Base-by-base conservation (phyloP, 2,888 invertebrate genomes). In the Eupithecia insigniata region DNA sequence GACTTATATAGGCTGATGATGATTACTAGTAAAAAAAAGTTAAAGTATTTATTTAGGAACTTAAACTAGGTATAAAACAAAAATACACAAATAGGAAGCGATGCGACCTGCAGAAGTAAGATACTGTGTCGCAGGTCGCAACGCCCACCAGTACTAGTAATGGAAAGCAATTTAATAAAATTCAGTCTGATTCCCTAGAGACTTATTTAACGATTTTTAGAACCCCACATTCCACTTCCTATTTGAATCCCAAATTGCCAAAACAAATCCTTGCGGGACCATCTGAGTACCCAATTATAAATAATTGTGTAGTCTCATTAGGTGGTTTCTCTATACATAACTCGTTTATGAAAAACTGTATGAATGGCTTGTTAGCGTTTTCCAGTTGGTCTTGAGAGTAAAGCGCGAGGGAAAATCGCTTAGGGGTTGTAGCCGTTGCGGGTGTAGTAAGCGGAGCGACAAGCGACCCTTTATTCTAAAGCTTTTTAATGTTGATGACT, bases 331-430 rank as follows among this genome's bases (percentile, higher is more conserved):
- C 84, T 87, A 84, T 80, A 76, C 81, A 80, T 89, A 90, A 89
- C 87, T 88, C 81, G 86, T 87, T 90, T 89, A 89, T 85, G 82
- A 87, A 88, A 90, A 88, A 86, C 83, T 87, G 82, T 86, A 87
- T 90, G 90, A 91, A 91, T 90, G 80, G 89, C 90, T 91, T 92
- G 90, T 91, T 91, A 92, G 88, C 86, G 85, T 88, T 89, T 89
- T 86, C 82, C 85, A 89, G 87, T 87, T 79, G 83, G 87, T 88
- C 86, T 87, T 87, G 76, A 85, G 87, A 88, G 86, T 84, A 81
- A 81, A 81, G 85, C 82, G 86, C 87, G 84, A 86, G 82, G 85
- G 82, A 81, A 83, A 85, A 84, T 85, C 81, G 82, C 84, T 85
- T 84, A 83, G 81, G 77, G 80, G 76, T 65, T 14, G 74, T 64